phyloP scores from a whole-genome alignment of 2,888 invertebrate species.

The Drosophila monieri region DNA sequence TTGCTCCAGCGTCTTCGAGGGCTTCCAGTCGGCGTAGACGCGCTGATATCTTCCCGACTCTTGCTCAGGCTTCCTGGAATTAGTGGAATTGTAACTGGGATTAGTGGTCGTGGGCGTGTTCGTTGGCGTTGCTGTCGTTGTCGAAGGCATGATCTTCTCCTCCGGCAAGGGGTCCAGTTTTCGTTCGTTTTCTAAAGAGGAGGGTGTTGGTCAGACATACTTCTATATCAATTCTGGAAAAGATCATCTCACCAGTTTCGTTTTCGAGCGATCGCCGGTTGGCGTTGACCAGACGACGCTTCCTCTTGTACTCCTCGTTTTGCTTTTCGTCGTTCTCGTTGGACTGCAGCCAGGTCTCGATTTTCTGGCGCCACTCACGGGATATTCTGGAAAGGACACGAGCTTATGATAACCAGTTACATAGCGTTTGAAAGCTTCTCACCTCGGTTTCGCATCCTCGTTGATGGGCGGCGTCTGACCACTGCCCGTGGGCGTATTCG shows the following conservation, averaged over 20 bases:
- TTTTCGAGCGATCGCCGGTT: constrained; percentile 91
- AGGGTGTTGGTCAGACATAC: background rate
- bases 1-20: constrained; percentile 90
- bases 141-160: constrained; percentile 85
- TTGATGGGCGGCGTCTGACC: constrained; percentile 51
- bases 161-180: constrained; percentile 91
- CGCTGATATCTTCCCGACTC: constrained; percentile 85
- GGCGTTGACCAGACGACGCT: constrained; percentile 88
- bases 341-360: constrained; percentile 95
- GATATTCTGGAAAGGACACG: constrained; percentile 77
- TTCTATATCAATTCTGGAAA: background rate
- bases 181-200: constrained; percentile 90
- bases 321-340: constrained; percentile 92
- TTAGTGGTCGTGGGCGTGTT: constrained; percentile 54
- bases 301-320: constrained; percentile 88
- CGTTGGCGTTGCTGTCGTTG: constrained; percentile 56
- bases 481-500: constrained; percentile 55
- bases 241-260: constrained; percentile 88
- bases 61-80: constrained; percentile 43
- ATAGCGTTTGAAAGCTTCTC: constrained; percentile 55
- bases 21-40: constrained; percentile 91
- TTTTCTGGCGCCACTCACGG: constrained; percentile 95
- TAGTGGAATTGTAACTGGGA: constrained; percentile 44
- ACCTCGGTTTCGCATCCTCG: constrained; percentile 86
- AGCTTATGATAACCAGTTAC: background rate